These are phyloP conservation scores for Arnoldichthys spilopterus DNA, from an alignment of 2,797 vertebrate genomes.

Conservation along the genomic window DNA sequence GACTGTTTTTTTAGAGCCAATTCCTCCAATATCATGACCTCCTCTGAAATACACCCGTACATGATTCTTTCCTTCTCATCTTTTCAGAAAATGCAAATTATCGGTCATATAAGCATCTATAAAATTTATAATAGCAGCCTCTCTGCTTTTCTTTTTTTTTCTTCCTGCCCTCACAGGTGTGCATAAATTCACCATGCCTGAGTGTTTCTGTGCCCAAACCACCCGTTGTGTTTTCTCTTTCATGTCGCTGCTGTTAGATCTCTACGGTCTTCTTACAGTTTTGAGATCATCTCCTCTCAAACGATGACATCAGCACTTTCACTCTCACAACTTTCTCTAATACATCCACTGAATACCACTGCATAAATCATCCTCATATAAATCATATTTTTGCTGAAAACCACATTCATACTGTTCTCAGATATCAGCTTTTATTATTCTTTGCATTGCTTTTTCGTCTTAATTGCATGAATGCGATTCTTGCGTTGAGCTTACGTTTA, in stretches of 20 bases:
- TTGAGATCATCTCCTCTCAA: neutral
- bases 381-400: neutral
- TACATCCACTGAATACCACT: neutral
- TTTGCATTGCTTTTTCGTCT: no score
- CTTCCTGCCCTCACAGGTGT: no score
- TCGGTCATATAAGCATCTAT: no score
- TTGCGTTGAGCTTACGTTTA: neutral
- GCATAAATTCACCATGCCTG: no score
- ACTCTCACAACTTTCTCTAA: neutral
- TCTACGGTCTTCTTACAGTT: neutral
- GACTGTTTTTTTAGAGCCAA: no score
- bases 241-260: neutral
- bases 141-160: no score
- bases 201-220: neutral
- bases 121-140: no score
- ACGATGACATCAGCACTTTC: neutral
- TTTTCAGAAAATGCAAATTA: no score
- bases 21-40: no score
- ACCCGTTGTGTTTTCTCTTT: neutral
- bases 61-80: no score
- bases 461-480: neutral
- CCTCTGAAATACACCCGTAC: no score
- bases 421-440: neutral
- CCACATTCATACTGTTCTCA: neutral
- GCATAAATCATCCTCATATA: neutral